Evolutionary conservation across 1,140 invertebrate species (phyloP).

Genomic region (Drosophila nasuta): DNA sequence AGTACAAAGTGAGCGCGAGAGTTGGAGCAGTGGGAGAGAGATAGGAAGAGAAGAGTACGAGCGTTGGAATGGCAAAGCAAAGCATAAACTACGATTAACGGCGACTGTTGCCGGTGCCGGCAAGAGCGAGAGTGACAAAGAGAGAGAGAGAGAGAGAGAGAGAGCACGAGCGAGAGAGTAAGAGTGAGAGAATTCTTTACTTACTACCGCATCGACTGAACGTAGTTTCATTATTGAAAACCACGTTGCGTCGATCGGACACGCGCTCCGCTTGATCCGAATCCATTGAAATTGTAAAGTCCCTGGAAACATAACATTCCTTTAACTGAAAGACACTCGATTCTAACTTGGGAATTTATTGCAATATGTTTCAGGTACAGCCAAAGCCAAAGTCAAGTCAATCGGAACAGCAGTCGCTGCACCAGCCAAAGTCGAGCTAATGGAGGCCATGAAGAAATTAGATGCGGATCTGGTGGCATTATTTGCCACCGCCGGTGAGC

Average conservation of each 20-base stretch:
- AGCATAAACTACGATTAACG: slow-evolving; percentile 73
- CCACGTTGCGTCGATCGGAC: slow-evolving; percentile 72
- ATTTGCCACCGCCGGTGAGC: slow-evolving; percentile 63
- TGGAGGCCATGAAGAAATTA: slow-evolving; percentile 83
- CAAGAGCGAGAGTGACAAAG: not conserved
- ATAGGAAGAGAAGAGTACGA: slow-evolving; percentile 10
- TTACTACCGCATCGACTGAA: slow-evolving; percentile 2
- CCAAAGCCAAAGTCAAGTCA: slow-evolving; percentile 45
- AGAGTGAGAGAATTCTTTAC: not conserved
- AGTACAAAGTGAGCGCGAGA: not conserved
- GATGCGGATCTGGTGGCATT: slow-evolving; percentile 76
- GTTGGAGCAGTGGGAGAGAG: not conserved
- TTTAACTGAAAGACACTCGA: not conserved
- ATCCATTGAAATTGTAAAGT: slow-evolving; percentile 53
- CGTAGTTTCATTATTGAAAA: slow-evolving; percentile 54
- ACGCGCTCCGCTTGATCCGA: slow-evolving; percentile 5
- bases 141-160: not conserved
- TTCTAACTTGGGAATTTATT: not conserved
- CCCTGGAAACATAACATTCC: slow-evolving; percentile 10
- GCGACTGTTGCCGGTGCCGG: slow-evolving; percentile 30
- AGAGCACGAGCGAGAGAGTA: not conserved
- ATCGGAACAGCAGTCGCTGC: slow-evolving; percentile 32
- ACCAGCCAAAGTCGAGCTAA: slow-evolving; percentile 69
- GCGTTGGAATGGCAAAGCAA: slow-evolving; percentile 39
- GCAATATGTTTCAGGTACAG: slow-evolving; percentile 49